Evolutionary conservation across 2,797 vertebrate genomes (phyloP).

Genomic region (Enteromius paludinosus): DNA sequence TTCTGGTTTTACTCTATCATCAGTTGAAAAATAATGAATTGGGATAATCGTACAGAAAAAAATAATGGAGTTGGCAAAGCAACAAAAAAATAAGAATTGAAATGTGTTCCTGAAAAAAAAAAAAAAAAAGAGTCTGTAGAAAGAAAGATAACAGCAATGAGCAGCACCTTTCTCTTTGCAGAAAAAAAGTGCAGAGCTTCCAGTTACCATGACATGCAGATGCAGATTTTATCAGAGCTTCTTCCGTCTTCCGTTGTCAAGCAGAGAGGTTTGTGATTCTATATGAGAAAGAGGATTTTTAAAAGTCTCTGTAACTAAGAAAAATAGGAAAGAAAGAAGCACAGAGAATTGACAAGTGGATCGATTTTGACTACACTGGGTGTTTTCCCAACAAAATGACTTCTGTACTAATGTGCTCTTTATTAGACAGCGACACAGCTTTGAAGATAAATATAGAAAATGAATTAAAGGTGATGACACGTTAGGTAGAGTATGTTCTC

Average conservation of each 20-base stretch:
- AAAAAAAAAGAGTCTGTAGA: background rate
- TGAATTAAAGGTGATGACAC: background rate
- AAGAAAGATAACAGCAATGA: background rate
- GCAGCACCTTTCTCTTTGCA: background rate
- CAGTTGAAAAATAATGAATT: background rate
- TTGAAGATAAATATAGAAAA: background rate
- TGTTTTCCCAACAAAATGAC: constrained; percentile 27
- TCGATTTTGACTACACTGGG: background rate
- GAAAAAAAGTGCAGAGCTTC: background rate
- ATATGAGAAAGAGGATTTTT: background rate
- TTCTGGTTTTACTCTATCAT: background rate
- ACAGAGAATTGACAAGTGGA: background rate
- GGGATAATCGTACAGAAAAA: background rate
- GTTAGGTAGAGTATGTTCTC: background rate
- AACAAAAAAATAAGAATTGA: background rate
- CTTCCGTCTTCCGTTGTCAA: background rate
- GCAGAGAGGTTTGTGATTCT: background rate
- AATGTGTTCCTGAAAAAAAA: background rate
- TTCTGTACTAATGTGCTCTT: background rate
- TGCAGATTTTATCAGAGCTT: constrained; percentile 30
- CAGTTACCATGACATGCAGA: background rate
- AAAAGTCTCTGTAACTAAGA: background rate
- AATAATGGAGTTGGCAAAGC: background rate
- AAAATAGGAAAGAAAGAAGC: too few species aligned
- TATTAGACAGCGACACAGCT: background rate